These are phyloP conservation scores for Saccostrea glomerata DNA, from an alignment of 1,140 invertebrate species.

Conservation along the genomic window DNA sequence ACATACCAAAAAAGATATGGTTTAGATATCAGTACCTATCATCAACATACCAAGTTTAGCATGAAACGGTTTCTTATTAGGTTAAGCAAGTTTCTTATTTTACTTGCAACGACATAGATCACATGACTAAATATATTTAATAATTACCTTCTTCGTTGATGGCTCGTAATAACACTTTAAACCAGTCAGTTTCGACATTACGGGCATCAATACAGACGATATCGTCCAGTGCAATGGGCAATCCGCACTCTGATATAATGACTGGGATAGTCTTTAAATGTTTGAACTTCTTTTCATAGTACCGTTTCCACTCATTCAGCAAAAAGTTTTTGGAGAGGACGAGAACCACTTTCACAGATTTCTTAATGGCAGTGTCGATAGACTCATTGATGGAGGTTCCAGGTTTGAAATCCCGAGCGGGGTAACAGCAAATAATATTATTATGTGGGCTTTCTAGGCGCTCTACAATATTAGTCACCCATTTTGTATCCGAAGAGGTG, in stretches of 20 bases:
- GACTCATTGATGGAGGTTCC: conserved; percentile 39
- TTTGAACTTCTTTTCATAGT: conserved; percentile 49
- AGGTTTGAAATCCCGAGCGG: conserved; percentile 52
- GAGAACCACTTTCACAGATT: conserved; percentile 43
- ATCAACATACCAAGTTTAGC: too few species aligned
- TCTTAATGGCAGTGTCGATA: conserved; percentile 45
- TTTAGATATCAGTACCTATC: too few species aligned
- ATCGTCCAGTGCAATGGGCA: conserved; percentile 48
- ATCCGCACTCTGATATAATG: conserved; percentile 37
- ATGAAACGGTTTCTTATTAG: too few species aligned
- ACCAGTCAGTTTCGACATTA: conserved; percentile 46
- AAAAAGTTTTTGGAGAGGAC: conserved; percentile 53
- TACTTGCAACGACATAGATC: too few species aligned
- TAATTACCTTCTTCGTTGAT: conserved; percentile 49
- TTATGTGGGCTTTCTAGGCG: conserved; percentile 49
- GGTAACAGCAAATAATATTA: conserved; percentile 53
- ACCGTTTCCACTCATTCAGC: conserved; percentile 47
- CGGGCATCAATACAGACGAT: conserved; percentile 51
- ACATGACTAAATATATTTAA: background rate
- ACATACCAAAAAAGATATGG: too few species aligned
- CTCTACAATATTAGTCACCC: conserved; percentile 49
- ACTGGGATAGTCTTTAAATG: conserved; percentile 42
- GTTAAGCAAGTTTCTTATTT: too few species aligned
- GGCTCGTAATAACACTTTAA: conserved; percentile 40
- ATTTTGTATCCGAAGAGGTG: conserved; percentile 35